Percentiles rank a stretch among this genome's conserved stretches.
Conservation (phyloP, 2,113 vertebrate species). For the Apeltes quadracus region DNA sequence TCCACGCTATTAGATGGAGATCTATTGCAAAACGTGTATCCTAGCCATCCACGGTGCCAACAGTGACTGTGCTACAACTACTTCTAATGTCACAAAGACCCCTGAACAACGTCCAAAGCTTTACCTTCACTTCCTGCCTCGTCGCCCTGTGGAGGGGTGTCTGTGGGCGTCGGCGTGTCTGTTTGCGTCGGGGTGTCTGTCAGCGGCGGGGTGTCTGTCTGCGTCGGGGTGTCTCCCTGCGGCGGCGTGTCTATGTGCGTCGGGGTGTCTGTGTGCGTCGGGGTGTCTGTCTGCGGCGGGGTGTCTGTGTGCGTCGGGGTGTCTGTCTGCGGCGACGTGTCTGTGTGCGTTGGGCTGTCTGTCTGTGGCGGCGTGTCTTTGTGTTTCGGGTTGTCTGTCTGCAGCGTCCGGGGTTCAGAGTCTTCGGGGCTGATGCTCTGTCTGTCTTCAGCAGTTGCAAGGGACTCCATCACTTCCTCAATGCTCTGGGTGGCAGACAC, state of each 20-base stretch:
- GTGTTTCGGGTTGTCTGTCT: constrained; percentile 2
- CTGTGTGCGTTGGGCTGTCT: too few relatives aligned
- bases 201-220: constrained; percentile 34
- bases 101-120: not conserved
- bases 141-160: constrained; percentile 50
- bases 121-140: constrained; percentile 59
- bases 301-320: too few relatives aligned
- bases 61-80: not conserved
- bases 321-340: too few relatives aligned
- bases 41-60: not conserved
- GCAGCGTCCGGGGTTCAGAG: constrained; percentile 48
- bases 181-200: constrained; percentile 33
- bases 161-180: constrained; percentile 42
- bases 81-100: not conserved
- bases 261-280: constrained; percentile 30
- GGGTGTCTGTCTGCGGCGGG: too few relatives aligned
- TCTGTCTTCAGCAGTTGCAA: constrained; percentile 40
- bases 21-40: not conserved
- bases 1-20: not conserved
- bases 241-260: constrained; percentile 53
- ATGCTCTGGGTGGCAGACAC: constrained; percentile 49
- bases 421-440: constrained; percentile 65
- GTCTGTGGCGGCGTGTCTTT: too few relatives aligned
- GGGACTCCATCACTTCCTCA: constrained; percentile 54
- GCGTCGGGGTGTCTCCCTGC: constrained; percentile 33